phyloP scores from a whole-genome alignment of 2,888 invertebrate species.

The Heliconius charithonia region DNA sequence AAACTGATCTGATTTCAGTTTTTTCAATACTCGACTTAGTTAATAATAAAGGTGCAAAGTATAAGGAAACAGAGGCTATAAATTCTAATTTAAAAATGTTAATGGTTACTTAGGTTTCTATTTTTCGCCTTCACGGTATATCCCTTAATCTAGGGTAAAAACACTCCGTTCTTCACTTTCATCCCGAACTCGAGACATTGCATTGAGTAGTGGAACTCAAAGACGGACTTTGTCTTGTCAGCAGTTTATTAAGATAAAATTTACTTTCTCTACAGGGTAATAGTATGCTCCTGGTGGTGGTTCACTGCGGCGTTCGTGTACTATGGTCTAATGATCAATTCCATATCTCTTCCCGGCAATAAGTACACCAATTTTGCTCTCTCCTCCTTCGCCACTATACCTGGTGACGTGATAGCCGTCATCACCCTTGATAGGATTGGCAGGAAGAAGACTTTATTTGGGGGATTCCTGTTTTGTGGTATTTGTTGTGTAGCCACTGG shows the following conservation, averaged over 20 bases:
- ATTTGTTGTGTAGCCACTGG: slow-evolving; percentile 81
- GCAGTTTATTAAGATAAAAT: background rate
- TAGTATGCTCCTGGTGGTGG: slow-evolving; percentile 90
- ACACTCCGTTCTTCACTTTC: background rate
- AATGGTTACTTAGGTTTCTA: background rate
- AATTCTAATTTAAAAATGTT: too few species aligned
- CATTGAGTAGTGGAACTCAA: too few species aligned
- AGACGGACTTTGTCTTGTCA: too few species aligned
- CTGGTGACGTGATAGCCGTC: slow-evolving; percentile 84
- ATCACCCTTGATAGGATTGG: slow-evolving; percentile 84
- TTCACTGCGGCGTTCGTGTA: slow-evolving; percentile 90
- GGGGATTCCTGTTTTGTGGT: slow-evolving; percentile 84
- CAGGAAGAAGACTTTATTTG: slow-evolving; percentile 81
- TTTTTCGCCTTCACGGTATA: background rate
- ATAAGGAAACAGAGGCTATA: too few species aligned
- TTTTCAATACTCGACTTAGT: too few species aligned
- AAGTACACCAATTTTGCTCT: slow-evolving; percentile 90
- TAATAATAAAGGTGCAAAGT: too few species aligned
- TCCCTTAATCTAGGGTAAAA: background rate
- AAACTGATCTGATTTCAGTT: too few species aligned
- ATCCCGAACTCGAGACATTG: too few species aligned
- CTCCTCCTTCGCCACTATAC: slow-evolving; percentile 85
- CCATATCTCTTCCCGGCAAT: slow-evolving; percentile 88
- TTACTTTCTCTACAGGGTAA: slow-evolving; percentile 60
- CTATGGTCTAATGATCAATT: slow-evolving; percentile 90